Conservation (phyloP, 2,113 vertebrate genomes). For the Accipiter cooperii region DNA sequence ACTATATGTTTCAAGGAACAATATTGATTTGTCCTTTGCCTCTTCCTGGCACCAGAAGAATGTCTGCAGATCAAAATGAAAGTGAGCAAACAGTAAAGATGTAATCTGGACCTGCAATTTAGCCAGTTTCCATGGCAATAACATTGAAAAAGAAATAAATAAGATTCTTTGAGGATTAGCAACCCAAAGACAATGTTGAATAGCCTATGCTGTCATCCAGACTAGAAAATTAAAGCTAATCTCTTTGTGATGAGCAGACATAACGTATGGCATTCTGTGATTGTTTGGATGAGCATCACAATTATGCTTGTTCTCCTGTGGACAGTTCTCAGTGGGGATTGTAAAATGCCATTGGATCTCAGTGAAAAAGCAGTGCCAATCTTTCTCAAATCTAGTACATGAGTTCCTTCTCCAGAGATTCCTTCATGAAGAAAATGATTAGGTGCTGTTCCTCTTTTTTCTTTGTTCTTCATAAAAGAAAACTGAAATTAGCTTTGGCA, state of each 20-base stretch:
- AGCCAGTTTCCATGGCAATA: conserved; percentile 7
- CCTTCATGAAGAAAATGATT: background rate
- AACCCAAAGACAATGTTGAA: background rate
- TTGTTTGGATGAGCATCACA: background rate
- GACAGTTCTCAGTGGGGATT: background rate
- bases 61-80: background rate
- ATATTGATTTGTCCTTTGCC: background rate
- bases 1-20: background rate
- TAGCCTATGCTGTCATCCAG: background rate
- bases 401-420: background rate
- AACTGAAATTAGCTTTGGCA: background rate
- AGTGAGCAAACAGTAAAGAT: background rate
- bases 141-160: background rate
- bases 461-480: background rate
- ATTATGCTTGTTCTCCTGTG: background rate
- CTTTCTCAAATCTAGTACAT: background rate
- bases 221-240: background rate
- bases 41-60: background rate
- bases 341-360: background rate
- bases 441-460: background rate
- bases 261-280: background rate
- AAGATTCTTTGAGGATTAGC: background rate
- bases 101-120: background rate
- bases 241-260: background rate
- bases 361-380: background rate